Evolutionary conservation across 2,113 vertebrate genomes (phyloP), one percentile per base, ranked within the genome.

Genomic region (Dipodomys merriami): DNA sequence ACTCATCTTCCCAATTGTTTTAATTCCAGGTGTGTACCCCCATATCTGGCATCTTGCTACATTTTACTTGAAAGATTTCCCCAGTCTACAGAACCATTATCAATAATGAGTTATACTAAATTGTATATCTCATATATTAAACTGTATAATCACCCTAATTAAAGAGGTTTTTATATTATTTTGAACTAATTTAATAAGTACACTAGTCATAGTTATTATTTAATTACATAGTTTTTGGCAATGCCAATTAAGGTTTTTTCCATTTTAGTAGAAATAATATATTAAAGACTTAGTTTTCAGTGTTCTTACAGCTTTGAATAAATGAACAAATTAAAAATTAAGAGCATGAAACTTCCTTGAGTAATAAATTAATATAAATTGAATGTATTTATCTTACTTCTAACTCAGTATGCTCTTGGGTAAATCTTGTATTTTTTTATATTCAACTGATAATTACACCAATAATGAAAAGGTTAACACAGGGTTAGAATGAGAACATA

Each of bases 31-130:
- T 9, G 27, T 39, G 53, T 64, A 5, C 27, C 27, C 16, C 35
- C 72, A 76, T 27, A n/a, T 27, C 19, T 23, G 29, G 4, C 19
- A 46, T 27, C 53, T n/a, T 71, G 19, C 25, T 77, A n/a, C 60
- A 33, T 92, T 77, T 94, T 62, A 94, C n/a, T 76, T 74, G 71
- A 94, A 88, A 95, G 18, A 62, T 80, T 67, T 90, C 87, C 78
- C 44, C 19, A 30, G 3, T 62, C 76, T 68, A 76, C 1, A 82
- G 53, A 81, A 57, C 33, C 3, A 30, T 86, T 20, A 85, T 7
- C 30, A 80, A 33, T 86, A 74, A 13, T 25, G 30, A 91, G 44
- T 35, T 71, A 53, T 86, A 12, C 83, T 88, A 88, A 83, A 60
- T 46, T 89, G 11, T 68, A 69, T 74, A 12, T 13, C 53, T 7